Conservation (phyloP, 1,140 invertebrate genomes). For the Neodiprion pinetum region DNA sequence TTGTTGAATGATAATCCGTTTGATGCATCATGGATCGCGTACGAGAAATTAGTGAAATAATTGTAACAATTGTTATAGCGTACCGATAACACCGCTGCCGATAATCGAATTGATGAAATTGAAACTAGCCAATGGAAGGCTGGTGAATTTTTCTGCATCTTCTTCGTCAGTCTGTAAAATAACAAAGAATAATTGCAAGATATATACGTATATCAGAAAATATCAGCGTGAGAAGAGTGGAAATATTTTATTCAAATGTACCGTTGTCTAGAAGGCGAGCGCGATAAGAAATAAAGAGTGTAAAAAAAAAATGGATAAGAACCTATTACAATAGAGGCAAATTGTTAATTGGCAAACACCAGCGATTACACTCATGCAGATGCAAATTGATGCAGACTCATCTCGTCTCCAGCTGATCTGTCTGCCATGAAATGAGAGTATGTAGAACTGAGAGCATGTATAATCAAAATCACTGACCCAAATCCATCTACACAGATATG, state of each 20-base stretch:
- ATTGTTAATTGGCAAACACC: not conserved
- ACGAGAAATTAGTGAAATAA: not conserved
- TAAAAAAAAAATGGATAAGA: not conserved
- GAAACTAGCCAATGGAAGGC: constrained; percentile 82
- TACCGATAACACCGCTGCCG: constrained; percentile 89
- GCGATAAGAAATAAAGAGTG: too few species aligned
- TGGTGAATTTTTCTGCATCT: constrained; percentile 64
- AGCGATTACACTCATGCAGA: constrained; percentile 1
- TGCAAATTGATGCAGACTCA: not conserved
- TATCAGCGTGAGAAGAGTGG: not conserved
- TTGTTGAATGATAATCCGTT: too few species aligned
- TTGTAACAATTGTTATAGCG: constrained; percentile 37
- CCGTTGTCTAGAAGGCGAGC: too few species aligned
- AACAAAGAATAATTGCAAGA: constrained; percentile 15
- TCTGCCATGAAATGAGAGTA: too few species aligned
- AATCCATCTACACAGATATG: too few species aligned
- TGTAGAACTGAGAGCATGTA: too few species aligned
- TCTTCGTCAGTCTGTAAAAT: constrained; percentile 59
- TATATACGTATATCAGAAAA: not conserved
- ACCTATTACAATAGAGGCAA: not conserved
- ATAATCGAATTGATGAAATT: constrained; percentile 95
- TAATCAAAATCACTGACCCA: too few species aligned
- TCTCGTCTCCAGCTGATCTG: not conserved
- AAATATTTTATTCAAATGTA: not conserved
- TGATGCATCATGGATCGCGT: too few species aligned